Conservation (phyloP, 2,113 vertebrate species). For the Dicrurus megarhynchus region DNA sequence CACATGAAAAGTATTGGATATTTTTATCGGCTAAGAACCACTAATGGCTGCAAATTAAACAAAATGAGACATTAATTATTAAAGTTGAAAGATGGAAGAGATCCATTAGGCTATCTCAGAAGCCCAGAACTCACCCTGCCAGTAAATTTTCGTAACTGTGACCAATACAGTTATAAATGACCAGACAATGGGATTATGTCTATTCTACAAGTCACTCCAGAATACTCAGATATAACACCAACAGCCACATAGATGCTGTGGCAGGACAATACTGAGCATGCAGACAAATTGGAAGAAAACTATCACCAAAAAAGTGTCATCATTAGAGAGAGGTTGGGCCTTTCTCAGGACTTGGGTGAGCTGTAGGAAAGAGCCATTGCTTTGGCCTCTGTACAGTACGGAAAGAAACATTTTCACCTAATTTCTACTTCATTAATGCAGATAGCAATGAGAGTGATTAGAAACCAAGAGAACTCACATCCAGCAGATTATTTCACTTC, state of each 20-base stretch:
- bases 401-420: neutral
- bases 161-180: neutral
- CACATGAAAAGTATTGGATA: neutral
- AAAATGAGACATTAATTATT: neutral
- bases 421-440: neutral
- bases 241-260: neutral
- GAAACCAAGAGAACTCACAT: neutral
- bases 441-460: neutral
- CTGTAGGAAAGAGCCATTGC: neutral
- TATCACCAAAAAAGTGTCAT: neutral
- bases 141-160: neutral
- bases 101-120: neutral
- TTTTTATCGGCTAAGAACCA: neutral
- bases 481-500: neutral
- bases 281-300: neutral
- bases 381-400: neutral
- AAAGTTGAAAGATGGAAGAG: neutral
- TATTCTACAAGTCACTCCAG: neutral
- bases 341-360: neutral
- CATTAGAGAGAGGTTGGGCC: neutral
- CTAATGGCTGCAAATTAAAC: neutral
- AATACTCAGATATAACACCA: neutral
- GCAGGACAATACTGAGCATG: neutral
- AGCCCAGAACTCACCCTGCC: neutral
- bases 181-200: neutral